Percentiles rank a stretch among this genome's conserved stretches.
These are phyloP conservation scores for Uloborus plumipes DNA, from an alignment of 2,888 invertebrate genomes.

Conservation along the genomic window DNA sequence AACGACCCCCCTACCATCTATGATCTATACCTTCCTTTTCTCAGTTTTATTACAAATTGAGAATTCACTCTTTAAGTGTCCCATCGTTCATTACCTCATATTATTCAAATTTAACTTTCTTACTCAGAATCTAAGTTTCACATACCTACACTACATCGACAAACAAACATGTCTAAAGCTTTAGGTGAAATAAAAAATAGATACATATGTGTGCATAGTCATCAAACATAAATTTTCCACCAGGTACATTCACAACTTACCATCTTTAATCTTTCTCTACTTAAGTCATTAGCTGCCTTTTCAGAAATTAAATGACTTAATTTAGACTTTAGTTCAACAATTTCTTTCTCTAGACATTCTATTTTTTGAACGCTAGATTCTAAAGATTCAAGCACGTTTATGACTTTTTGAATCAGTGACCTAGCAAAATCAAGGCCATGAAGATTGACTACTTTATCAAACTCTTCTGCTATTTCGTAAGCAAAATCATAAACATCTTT, in stretches of 20 bases:
- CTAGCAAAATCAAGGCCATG: conserved; percentile 92
- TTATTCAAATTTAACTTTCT: too few species aligned
- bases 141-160: too few species aligned
- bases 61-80: too few species aligned
- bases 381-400: conserved; percentile 88
- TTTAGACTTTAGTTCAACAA: conserved; percentile 86
- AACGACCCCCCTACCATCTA: too few species aligned
- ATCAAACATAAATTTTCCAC: too few species aligned
- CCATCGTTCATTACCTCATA: too few species aligned
- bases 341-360: conserved; percentile 85
- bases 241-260: conserved; percentile 5
- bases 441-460: conserved; percentile 92
- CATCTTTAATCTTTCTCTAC: conserved; percentile 69
- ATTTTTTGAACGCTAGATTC: conserved; percentile 88
- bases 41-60: too few species aligned
- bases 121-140: too few species aligned
- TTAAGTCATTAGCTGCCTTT: conserved; percentile 83
- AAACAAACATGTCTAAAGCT: too few species aligned
- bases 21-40: too few species aligned
- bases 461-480: conserved; percentile 97
- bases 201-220: too few species aligned
- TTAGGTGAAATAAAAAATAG: too few species aligned
- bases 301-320: conserved; percentile 92
- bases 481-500: conserved; percentile 96
- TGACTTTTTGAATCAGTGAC: conserved; percentile 92